A percentile compares a stretch with the other conserved stretches of the same genome.
Conservation (phyloP, 2,113 vertebrate genomes). For the Salvator merianae region DNA sequence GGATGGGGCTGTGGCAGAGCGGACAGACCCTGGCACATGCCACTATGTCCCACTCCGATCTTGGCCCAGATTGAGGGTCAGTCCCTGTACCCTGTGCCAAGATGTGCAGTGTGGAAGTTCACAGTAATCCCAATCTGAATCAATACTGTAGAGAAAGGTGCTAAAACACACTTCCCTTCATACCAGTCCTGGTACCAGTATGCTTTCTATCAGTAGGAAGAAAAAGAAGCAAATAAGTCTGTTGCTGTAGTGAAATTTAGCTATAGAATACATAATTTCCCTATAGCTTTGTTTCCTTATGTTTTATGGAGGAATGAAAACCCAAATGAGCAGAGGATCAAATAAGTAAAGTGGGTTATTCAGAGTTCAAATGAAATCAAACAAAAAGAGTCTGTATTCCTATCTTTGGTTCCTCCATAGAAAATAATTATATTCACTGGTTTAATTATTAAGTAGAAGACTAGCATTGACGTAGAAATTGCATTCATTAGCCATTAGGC, state of each 20-base stretch:
- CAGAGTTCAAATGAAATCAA: conserved; percentile 15
- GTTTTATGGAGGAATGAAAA: conserved; percentile 23
- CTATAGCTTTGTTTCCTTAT: background rate
- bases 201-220: conserved; percentile 4
- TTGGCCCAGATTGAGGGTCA: no score
- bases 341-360: background rate
- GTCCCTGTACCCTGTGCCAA: no score
- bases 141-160: no score
- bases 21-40: no score
- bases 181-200: background rate
- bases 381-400: conserved; percentile 1
- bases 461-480: conserved; percentile 7
- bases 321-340: conserved; percentile 24
- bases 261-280: background rate
- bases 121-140: no score
- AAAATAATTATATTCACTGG: background rate
- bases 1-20: no score
- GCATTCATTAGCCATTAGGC: background rate
- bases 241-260: background rate
- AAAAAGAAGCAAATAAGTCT: conserved; percentile 1
- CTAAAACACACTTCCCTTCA: no score
- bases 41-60: no score
- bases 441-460: conserved; percentile 8
- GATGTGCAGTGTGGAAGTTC: no score
- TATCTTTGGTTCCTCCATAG: background rate